These are phyloP conservation scores for Oceanodroma tethys DNA, from an alignment of 2,113 vertebrate genomes.

Conservation along the genomic window DNA sequence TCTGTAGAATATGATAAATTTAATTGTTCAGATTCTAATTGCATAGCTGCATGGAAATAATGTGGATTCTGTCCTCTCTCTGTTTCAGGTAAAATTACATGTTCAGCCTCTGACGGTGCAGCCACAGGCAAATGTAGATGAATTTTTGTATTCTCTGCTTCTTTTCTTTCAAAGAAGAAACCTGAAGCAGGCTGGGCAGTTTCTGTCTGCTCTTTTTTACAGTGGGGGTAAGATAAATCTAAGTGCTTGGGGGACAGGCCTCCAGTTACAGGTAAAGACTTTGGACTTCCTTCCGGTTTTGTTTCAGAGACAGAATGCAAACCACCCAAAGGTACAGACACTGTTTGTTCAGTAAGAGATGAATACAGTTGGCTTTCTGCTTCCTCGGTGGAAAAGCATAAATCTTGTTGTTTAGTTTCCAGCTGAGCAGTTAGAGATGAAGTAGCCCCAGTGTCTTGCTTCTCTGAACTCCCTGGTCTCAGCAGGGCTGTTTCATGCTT, in stretches of 20 bases:
- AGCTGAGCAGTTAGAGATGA: not conserved
- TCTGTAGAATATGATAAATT: not conserved
- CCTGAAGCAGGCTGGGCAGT: slow-evolving; percentile 5
- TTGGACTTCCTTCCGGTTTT: not conserved
- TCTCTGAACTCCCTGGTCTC: not conserved
- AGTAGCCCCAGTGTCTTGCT: not conserved
- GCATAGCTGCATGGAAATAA: slow-evolving; percentile 4
- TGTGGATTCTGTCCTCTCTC: slow-evolving; percentile 5
- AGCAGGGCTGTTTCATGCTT: not conserved
- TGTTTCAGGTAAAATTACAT: slow-evolving; percentile 7
- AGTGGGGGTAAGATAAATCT: not conserved
- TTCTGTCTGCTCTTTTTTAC: slow-evolving; percentile 26
- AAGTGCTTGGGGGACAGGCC: not conserved
- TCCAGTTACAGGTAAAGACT: not conserved
- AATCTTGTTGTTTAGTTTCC: not conserved
- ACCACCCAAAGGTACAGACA: not conserved
- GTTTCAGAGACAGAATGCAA: not conserved
- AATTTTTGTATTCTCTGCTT: slow-evolving; percentile 20
- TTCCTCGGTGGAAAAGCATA: not conserved
- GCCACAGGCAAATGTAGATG: not conserved
- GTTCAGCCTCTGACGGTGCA: not conserved
- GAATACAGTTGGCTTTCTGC: not conserved
- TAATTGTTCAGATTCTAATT: not conserved
- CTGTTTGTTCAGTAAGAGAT: not conserved
- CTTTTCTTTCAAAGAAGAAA: not conserved